Conservation (phyloP, 2,888 invertebrate genomes). For the Drosophila mimica region DNA sequence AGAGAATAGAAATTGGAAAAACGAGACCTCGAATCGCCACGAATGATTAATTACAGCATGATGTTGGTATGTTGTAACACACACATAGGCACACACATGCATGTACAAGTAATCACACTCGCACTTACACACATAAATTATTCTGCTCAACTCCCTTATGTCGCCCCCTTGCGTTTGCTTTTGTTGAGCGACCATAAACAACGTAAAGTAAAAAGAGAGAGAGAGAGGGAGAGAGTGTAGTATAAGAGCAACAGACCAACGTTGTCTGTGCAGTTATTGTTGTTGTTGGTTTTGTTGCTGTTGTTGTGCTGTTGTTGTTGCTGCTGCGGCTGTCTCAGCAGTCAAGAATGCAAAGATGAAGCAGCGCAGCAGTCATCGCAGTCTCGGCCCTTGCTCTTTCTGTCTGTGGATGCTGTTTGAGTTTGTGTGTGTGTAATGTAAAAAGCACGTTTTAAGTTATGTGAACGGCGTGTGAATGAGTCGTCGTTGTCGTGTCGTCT, state of each 20-base stretch:
- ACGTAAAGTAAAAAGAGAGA: conserved; percentile 7
- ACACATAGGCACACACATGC: neutral
- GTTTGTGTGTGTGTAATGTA: conserved; percentile 48
- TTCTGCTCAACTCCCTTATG: conserved; percentile 28
- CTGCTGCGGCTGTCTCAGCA: conserved; percentile 55
- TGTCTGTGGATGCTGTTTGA: conserved; percentile 28
- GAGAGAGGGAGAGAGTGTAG: neutral
- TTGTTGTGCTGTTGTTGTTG: conserved; percentile 22
- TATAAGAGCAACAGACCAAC: conserved; percentile 24
- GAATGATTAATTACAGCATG: conserved; percentile 60
- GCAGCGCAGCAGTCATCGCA: conserved; percentile 34
- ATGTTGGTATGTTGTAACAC: conserved; percentile 3
- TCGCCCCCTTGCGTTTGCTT: conserved; percentile 38
- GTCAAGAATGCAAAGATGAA: conserved; percentile 71
- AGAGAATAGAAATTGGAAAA: conserved; percentile 4
- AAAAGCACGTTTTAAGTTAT: conserved; percentile 77
- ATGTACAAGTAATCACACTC: conserved; percentile 3
- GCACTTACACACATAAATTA: conserved; percentile 9
- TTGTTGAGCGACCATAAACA: conserved; percentile 42
- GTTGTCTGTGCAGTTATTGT: conserved; percentile 36
- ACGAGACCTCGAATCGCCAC: conserved; percentile 30
- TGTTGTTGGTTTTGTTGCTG: conserved; percentile 22
- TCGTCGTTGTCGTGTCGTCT: conserved; percentile 41
- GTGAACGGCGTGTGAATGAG: conserved; percentile 76
- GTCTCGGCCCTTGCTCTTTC: conserved; percentile 47